Evolutionary conservation across 2,888 invertebrate species (phyloP), one percentile per base, ranked within the genome.

Genomic region (Drosophila monieri): DNA sequence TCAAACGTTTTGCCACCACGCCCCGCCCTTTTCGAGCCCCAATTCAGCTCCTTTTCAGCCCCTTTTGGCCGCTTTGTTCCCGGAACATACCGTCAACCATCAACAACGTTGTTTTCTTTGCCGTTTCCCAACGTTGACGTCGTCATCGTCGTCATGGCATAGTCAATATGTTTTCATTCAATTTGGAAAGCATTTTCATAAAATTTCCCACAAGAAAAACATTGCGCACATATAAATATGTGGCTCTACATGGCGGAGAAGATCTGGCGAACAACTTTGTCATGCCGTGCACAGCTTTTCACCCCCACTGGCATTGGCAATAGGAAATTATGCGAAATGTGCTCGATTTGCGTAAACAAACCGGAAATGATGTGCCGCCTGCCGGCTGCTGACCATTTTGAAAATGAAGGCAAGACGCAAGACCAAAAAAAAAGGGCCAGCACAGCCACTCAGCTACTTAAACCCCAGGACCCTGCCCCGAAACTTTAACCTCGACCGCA

Each of bases 151-250:
- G 78, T 68, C 79, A 78, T 83, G 70, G 85, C 79, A 81, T 73
- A 83, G 88, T 89, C 88, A 88, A 88, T 88, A 89, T 89, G 88
- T 89, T 89, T 87, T 80, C 86, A 85, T 83, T 88, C 89, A 83
- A 89, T 89, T 89, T 88, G 80, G 79, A 80, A 88, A 88, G 84
- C 86, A 84, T 84, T 88, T 88, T 84, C 84, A 88, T 84, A 88
- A 88, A 84, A 84, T 85, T 88, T 73, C 79, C 86, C 84, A 80
- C 88, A 84, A 88, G 84, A 84, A 86, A 88, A 84, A 84, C 86
- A 85, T 85, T 78, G 84, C 70, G 85, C 65, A 77, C 68, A 88
- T 66, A 79, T 67, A 83, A 78, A 77, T 71, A 69, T 76, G 46
- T 54, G 59, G 56, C 55, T 47, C 54, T 35, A 47, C 47, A 56